Evolutionary conservation across 1,140 invertebrate species (phyloP).

Genomic region (Dreissena rostriformis): DNA sequence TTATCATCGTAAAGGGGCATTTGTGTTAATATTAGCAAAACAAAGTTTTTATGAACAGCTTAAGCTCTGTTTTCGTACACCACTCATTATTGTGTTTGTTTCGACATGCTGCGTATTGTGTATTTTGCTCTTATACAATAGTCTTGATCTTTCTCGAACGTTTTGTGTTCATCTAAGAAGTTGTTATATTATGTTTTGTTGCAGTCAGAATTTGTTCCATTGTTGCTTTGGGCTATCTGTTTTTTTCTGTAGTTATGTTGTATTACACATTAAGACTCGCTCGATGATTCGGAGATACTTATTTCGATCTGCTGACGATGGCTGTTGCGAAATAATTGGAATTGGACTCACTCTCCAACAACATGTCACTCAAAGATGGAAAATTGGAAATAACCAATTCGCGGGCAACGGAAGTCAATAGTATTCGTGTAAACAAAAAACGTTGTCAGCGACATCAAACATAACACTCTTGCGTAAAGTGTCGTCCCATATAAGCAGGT

Average conservation of each 20-base stretch:
- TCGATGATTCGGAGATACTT: constrained; percentile 24
- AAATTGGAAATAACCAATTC: constrained; percentile 8
- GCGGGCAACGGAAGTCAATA: not conserved
- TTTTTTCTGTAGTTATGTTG: constrained; percentile 36
- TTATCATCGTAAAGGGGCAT: constrained; percentile 5
- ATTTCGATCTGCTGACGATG: constrained; percentile 22
- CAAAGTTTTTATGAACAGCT: not conserved
- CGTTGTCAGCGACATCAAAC: not conserved
- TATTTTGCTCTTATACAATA: constrained; percentile 12
- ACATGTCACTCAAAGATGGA: not conserved
- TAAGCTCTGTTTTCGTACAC: not conserved
- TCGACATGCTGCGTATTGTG: not conserved
- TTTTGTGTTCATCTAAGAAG: constrained; percentile 34
- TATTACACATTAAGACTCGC: constrained; percentile 27
- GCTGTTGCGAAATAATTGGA: constrained; percentile 12
- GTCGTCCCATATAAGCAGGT: not conserved
- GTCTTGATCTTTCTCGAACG: constrained; percentile 18
- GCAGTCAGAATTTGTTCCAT: constrained; percentile 34
- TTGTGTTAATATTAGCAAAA: not conserved
- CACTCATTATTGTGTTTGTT: not conserved
- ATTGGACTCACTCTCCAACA: not conserved
- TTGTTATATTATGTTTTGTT: constrained; percentile 32
- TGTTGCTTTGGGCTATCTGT: constrained; percentile 30
- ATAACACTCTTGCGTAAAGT: not conserved
- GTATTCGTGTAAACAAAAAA: constrained; percentile 28